These are phyloP conservation scores for Dromiciops gliroides DNA, from an alignment of 2,113 vertebrate species.

Conservation along the genomic window DNA sequence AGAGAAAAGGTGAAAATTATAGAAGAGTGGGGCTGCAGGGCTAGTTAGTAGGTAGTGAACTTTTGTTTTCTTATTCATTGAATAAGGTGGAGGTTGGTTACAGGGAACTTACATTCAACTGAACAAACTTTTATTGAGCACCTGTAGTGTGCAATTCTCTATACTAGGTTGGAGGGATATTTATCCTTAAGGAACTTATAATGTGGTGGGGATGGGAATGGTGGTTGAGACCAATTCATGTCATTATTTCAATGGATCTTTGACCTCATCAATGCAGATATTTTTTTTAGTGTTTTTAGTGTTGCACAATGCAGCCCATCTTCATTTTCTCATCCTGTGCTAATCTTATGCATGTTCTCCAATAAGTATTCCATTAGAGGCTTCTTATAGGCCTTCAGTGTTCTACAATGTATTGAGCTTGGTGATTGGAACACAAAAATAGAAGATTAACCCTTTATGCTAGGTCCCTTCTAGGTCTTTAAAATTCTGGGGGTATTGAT, in stretches of 20 bases:
- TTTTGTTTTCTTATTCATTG: neutral
- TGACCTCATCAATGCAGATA: neutral
- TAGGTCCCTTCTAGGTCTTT: neutral
- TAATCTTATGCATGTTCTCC: neutral
- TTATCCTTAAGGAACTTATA: neutral
- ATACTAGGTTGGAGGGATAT: neutral
- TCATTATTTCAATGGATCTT: neutral
- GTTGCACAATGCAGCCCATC: neutral
- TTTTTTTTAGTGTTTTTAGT: neutral
- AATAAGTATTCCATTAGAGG: neutral
- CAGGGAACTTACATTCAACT: neutral
- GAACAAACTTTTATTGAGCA: neutral
- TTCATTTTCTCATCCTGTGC: neutral
- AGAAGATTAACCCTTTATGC: neutral
- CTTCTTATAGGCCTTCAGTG: neutral
- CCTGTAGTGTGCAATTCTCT: neutral
- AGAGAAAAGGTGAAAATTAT: neutral
- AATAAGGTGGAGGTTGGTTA: neutral
- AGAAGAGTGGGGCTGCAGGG: neutral
- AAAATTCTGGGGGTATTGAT: too few species aligned
- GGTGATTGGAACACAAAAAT: neutral
- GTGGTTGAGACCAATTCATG: neutral
- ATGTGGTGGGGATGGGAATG: neutral
- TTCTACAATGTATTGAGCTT: neutral
- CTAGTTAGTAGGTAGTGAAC: too few species aligned